Evolutionary conservation across 1,140 invertebrate genomes (phyloP).

Genomic region (Drosophila nigrodunni): DNA sequence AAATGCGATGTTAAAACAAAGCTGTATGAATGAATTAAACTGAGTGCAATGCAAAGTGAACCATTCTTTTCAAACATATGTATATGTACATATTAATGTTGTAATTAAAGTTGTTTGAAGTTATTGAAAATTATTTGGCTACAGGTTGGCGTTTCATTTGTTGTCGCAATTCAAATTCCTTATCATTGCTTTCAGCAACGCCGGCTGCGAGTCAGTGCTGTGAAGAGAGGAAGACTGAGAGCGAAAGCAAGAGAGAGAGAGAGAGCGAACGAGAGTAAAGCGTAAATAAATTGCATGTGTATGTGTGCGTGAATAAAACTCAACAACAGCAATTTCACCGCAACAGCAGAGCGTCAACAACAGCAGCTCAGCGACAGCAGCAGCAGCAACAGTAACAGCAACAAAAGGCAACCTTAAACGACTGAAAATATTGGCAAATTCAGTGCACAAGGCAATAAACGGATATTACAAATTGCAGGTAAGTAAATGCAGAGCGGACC

Average conservation of each 20-base stretch:
- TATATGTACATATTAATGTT: too few relatives aligned
- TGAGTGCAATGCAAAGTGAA: not conserved
- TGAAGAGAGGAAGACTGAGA: slow-evolving; percentile 9
- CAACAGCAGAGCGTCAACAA: slow-evolving; percentile 32
- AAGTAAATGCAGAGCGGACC: not conserved
- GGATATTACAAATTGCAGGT: slow-evolving; percentile 27
- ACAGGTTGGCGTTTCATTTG: slow-evolving; percentile 18
- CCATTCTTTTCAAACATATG: too few relatives aligned
- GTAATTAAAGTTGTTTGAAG: not conserved
- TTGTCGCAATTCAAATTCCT: slow-evolving; percentile 7
- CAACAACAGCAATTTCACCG: slow-evolving; percentile 50
- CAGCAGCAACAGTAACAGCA: slow-evolving; percentile 26
- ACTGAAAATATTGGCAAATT: slow-evolving; percentile 16
- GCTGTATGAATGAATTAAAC: not conserved
- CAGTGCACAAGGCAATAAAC: slow-evolving; percentile 22
- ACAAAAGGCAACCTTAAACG: slow-evolving; percentile 13
- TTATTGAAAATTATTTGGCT: not conserved
- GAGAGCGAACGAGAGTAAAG: not conserved
- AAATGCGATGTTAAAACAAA: not conserved
- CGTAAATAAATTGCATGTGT: slow-evolving; percentile 32
- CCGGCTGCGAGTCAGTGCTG: slow-evolving; percentile 11
- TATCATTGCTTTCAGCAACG: slow-evolving; percentile 30
- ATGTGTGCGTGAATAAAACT: slow-evolving; percentile 25
- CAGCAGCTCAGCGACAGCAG: slow-evolving; percentile 26
- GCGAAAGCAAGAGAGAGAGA: not conserved